Percentiles rank a stretch among this genome's conserved stretches.
Conservation (phyloP, 2,888 invertebrate genomes). For the Drepanosiphum platanoidis region DNA sequence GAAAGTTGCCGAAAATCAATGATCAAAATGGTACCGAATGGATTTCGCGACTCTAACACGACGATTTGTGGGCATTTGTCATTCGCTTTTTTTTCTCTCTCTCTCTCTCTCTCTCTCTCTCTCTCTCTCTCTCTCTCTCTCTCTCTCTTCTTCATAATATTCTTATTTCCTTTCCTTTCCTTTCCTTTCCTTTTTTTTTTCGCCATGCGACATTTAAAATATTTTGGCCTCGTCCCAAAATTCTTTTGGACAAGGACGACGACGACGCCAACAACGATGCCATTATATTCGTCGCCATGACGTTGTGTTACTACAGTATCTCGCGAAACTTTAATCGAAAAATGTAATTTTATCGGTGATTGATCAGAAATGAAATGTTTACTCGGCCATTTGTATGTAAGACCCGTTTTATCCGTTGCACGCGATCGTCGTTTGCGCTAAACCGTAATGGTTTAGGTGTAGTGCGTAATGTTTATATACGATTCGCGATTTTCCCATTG, state of each 20-base stretch:
- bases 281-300: neutral
- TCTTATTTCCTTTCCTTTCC: neutral
- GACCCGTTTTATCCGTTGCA: too few relatives aligned
- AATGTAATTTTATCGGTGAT: constrained; percentile 8
- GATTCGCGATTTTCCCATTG: neutral
- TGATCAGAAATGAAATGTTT: constrained; percentile 6
- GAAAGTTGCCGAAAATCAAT: neutral
- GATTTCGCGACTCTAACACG: neutral
- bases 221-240: constrained; percentile 40
- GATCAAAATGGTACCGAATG: neutral
- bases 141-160: neutral
- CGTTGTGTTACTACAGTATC: neutral
- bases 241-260: neutral
- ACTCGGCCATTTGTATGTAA: neutral
- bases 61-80: constrained; percentile 2
- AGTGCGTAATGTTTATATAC: too few relatives aligned
- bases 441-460: too few relatives aligned
- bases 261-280: neutral
- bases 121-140: too few relatives aligned
- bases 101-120: too few relatives aligned
- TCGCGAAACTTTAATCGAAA: neutral
- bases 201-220: constrained; percentile 10
- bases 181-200: neutral
- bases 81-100: neutral
- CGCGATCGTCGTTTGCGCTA: too few relatives aligned